Base-by-base conservation (phyloP, 1,140 invertebrate genomes). In the Euwallacea fornicatus region DNA sequence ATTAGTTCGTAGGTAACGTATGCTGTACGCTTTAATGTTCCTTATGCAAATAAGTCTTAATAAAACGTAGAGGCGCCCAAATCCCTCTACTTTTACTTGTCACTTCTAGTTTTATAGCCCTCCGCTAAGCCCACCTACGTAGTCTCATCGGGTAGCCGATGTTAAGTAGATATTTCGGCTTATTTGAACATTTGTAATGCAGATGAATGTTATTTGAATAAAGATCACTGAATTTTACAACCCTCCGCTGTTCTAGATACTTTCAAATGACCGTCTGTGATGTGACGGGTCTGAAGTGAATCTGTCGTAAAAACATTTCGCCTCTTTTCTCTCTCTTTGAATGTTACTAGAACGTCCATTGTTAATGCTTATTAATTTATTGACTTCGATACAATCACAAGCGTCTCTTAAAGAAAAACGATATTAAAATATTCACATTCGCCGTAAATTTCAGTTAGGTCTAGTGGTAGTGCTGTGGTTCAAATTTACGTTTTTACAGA, bases 81-180 rank as follows among this genome's bases (percentile, higher is more conserved):
- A 50, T 50, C 46, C 46, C 46, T 50, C 46, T 50, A 50, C 46
- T 50, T 50, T 50, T 50, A 50, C 46, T 50, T 50, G 46, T 50
- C 46, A 50, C 46, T 50, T 50, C 9, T 33, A 50, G 13, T 50
- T 50, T 50, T 50, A 50, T 50, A 50, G 46, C 13, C 46, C 13
- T 50, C 46, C 46, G 13, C 6, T 50, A 50, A 50, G 46, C 46
- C 46, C 46, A 50, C 46, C 46, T 50, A 50, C 46, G 46, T 50
- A 50, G 46, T 11, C 46, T 50, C 13, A 11, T 13, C 46, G 9
- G 9, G 46, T 3, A 50, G 46, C 21, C 21, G 4, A 33, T 33
- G 21, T 33, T 50, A 50, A 50, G 46, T 50, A 50, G 46, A 6
- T 50, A 10, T 50, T 50, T 50, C 6, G 46, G 46, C 46, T 50